Evolutionary conservation across 2,888 invertebrate genomes (phyloP).

Genomic region (Drosophila yooni): DNA sequence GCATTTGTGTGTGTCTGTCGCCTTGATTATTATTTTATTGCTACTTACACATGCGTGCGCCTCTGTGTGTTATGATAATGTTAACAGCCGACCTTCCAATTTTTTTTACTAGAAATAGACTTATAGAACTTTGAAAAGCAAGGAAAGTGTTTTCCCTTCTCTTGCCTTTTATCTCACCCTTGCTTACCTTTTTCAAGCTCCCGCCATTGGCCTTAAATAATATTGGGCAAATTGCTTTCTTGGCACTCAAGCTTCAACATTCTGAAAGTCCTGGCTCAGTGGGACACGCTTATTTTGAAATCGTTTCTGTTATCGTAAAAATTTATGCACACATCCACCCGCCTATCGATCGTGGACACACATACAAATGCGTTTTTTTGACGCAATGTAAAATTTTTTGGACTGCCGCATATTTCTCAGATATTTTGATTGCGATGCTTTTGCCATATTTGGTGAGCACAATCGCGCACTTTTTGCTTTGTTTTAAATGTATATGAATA

Average conservation of each 20-base stretch:
- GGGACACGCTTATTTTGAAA: conserved; percentile 71
- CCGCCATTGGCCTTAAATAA: conserved; percentile 58
- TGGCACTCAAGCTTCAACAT: conserved; percentile 65
- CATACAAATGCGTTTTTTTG: conserved; percentile 52
- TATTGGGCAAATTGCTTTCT: conserved; percentile 77
- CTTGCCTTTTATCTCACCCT: background rate
- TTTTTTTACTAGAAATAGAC: conserved; percentile 63
- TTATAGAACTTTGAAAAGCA: conserved; percentile 69
- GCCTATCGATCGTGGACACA: conserved; percentile 59
- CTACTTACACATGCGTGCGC: conserved; percentile 44
- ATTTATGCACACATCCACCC: conserved; percentile 59
- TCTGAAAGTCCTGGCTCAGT: conserved; percentile 39
- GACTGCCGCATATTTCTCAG: conserved; percentile 23
- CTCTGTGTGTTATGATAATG: conserved; percentile 72
- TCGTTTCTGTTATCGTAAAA: conserved; percentile 79
- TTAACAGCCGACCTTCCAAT: conserved; percentile 74
- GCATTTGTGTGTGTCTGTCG: conserved; percentile 34
- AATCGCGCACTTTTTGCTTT: conserved; percentile 16
- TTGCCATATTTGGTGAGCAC: conserved; percentile 9
- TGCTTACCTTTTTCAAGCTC: conserved; percentile 7
- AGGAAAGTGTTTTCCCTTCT: conserved; percentile 43
- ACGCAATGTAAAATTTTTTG: conserved; percentile 30
- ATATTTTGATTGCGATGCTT: conserved; percentile 37
- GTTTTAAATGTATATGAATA: conserved; percentile 19
- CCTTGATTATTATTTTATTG: conserved; percentile 73